Evolutionary conservation across 2,113 vertebrate species (phyloP).

Genomic region (Cyprinodon tularosa): DNA sequence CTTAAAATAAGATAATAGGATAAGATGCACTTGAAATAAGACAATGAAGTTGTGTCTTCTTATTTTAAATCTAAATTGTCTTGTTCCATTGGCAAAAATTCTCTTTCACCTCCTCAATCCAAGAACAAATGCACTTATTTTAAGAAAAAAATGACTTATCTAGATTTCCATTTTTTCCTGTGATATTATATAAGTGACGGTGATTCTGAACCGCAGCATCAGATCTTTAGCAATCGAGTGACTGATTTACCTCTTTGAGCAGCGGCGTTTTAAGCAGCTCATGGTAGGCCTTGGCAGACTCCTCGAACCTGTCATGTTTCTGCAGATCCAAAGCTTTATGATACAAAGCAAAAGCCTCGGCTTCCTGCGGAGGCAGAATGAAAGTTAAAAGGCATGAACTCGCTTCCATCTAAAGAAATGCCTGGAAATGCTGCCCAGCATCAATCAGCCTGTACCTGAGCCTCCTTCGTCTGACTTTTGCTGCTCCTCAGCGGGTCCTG

Average conservation of each 20-base stretch:
- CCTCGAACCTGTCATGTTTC: slow-evolving; percentile 95
- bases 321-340: slow-evolving; percentile 97
- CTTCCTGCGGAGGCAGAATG: slow-evolving; percentile 82
- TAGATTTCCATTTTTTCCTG: too few relatives aligned
- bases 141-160: too few relatives aligned
- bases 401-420: background rate
- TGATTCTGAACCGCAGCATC: background rate
- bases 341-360: slow-evolving; percentile 96
- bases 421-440: background rate
- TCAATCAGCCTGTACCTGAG: slow-evolving; percentile 81
- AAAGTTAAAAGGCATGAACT: background rate
- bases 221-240: background rate
- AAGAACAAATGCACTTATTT: too few relatives aligned
- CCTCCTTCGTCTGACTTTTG: slow-evolving; percentile 95
- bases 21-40: too few relatives aligned
- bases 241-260: slow-evolving; percentile 87
- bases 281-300: slow-evolving; percentile 94
- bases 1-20: too few relatives aligned
- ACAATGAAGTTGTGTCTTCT: too few relatives aligned
- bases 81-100: too few relatives aligned
- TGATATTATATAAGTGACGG: too few relatives aligned
- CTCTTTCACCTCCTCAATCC: too few relatives aligned
- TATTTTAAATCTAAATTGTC: too few relatives aligned
- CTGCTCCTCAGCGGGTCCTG: slow-evolving; percentile 88
- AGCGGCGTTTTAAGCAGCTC: slow-evolving; percentile 93